Percentiles rank a stretch among this genome's conserved stretches.
Conservation (phyloP, 2,888 invertebrate genomes). For the Agonopterix heracliana region DNA sequence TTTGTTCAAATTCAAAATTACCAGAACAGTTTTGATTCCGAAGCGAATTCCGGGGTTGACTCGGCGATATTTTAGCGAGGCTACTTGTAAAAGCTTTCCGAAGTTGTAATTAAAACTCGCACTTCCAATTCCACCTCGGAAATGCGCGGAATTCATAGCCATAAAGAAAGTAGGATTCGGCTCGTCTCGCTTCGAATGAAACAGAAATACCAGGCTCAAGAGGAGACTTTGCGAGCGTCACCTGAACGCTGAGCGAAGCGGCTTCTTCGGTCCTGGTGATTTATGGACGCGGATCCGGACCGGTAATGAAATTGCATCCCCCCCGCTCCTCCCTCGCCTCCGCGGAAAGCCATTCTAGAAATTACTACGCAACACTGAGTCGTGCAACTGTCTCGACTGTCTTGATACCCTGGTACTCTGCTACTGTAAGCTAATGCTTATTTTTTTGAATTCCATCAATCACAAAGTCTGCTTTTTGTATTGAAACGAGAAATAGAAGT, state of each 20-base stretch:
- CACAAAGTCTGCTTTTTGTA: constrained; percentile 15
- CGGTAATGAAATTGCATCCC: constrained; percentile 77
- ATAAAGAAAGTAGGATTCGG: constrained; percentile 68
- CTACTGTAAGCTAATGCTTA: constrained; percentile 45
- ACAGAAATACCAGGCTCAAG: constrained; percentile 65
- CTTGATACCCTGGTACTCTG: constrained; percentile 10
- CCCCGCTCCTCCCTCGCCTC: constrained; percentile 42
- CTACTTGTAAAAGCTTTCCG: constrained; percentile 45
- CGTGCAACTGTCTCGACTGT: constrained; percentile 46
- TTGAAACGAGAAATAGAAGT: constrained; percentile 5
- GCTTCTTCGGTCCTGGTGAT: constrained; percentile 77
- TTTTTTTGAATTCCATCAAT: constrained; percentile 47
- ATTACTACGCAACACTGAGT: constrained; percentile 70
- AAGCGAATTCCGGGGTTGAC: constrained; percentile 23
- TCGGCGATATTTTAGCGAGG: constrained; percentile 25
- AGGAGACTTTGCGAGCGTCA: constrained; percentile 69
- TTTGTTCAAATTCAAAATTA: constrained; percentile 1
- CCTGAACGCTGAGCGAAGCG: constrained; percentile 73
- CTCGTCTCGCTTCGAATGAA: constrained; percentile 48
- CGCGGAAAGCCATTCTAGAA: constrained; percentile 67
- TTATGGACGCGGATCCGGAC: constrained; percentile 75
- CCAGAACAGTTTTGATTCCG: constrained; percentile 2
- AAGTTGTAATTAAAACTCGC: constrained; percentile 61
- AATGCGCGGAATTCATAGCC: constrained; percentile 62
- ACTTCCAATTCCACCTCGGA: constrained; percentile 40